These are phyloP conservation scores for Fundulus diaphanus DNA, from an alignment of 2,797 vertebrate genomes.

Conservation along the genomic window DNA sequence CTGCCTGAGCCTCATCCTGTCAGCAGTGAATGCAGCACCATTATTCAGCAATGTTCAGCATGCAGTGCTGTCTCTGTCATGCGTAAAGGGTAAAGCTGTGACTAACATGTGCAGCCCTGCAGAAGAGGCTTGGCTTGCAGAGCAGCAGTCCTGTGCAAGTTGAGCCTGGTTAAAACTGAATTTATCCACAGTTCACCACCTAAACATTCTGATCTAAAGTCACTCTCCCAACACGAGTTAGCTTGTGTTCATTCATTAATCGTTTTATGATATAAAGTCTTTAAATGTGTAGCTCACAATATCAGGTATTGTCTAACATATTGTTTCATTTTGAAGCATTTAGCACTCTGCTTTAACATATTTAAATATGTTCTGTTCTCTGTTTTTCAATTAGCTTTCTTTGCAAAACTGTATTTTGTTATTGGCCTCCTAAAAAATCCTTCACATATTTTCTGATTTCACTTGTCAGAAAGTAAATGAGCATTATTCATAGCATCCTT, in stretches of 20 bases:
- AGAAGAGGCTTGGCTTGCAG: slow-evolving; percentile 20
- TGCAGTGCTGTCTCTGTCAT: slow-evolving; percentile 24
- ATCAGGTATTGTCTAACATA: neutral
- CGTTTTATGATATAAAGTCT: neutral
- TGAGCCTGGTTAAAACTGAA: neutral
- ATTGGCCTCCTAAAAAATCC: neutral
- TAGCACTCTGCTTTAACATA: neutral
- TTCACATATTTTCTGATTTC: neutral
- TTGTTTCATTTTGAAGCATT: neutral
- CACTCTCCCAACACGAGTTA: neutral
- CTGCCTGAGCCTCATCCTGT: slow-evolving; percentile 2
- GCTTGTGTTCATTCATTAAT: neutral
- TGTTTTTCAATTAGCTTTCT: neutral
- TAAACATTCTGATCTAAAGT: neutral
- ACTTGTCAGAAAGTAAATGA: neutral
- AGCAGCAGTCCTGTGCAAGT: neutral
- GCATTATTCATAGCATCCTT: neutral
- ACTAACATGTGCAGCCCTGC: slow-evolving; percentile 46
- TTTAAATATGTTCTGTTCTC: neutral
- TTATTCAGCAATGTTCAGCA: slow-evolving; percentile 34
- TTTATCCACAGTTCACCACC: neutral
- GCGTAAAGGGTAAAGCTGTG: slow-evolving; percentile 53
- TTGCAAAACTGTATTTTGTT: neutral
- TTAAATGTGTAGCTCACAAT: neutral
- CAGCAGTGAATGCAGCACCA: neutral